Conservation (phyloP, 2,797 vertebrate species). For the Periophthalmus magnuspinnatus region DNA sequence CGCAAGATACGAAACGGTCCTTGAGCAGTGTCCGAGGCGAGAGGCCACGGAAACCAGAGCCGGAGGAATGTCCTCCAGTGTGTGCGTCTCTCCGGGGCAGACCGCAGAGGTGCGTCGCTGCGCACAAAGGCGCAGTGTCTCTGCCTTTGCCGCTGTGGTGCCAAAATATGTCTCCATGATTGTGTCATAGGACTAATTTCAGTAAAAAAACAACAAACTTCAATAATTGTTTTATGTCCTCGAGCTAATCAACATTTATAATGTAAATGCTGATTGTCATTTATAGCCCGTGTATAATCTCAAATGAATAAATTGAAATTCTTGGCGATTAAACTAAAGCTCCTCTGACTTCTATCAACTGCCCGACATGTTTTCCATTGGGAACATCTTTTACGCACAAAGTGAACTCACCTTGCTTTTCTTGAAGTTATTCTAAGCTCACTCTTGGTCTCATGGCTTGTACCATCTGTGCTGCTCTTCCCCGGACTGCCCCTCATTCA, state of each 20-base stretch:
- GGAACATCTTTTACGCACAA: background rate
- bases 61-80: constrained; percentile 70
- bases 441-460: constrained; percentile 42
- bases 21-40: constrained; percentile 10
- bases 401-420: constrained; percentile 33
- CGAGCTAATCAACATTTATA: background rate
- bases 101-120: constrained; percentile 53
- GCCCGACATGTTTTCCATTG: background rate
- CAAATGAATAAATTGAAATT: background rate
- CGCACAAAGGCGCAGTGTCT: constrained; percentile 80
- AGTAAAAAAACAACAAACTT: background rate
- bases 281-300: background rate
- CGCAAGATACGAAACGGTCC: background rate
- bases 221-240: no score
- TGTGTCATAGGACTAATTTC: background rate
- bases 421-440: constrained; percentile 27
- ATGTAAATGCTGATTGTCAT: background rate
- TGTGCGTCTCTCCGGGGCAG: constrained; percentile 44
- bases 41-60: constrained; percentile 62
- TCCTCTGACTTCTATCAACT: background rate
- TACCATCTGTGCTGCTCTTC: constrained; percentile 31
- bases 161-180: constrained; percentile 43
- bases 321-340: background rate
- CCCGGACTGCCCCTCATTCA: constrained; percentile 53
- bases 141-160: constrained; percentile 32